phyloP scores from a whole-genome alignment of 2,888 invertebrate genomes.

The Folsomia manolachei region DNA sequence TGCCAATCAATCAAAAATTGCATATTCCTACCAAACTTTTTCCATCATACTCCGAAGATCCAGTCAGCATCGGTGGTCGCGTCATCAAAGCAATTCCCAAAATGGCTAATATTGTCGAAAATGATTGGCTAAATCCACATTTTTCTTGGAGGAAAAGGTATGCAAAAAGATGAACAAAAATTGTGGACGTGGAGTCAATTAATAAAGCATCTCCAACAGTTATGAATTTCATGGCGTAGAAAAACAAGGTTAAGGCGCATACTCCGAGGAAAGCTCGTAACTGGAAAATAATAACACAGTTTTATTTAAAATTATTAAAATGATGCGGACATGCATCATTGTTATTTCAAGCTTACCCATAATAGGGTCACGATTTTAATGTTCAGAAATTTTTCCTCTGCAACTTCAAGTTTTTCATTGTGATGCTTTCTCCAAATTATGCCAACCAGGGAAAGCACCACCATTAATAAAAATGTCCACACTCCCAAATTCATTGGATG shows the following conservation, averaged over 20 bases:
- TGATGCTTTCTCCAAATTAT: background rate
- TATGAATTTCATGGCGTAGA: constrained; percentile 26
- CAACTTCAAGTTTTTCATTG: background rate
- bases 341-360: background rate
- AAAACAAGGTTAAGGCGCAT: constrained; percentile 24
- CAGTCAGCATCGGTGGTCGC: background rate
- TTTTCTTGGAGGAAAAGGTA: constrained; percentile 24
- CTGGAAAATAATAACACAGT: constrained; percentile 17
- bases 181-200: constrained; percentile 30
- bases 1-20: too few species aligned
- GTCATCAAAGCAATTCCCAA: background rate
- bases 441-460: background rate
- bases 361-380: background rate
- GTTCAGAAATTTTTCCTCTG: background rate
- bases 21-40: background rate
- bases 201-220: constrained; percentile 33
- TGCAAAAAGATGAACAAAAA: constrained; percentile 33
- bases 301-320: background rate
- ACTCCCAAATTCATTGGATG: constrained; percentile 35
- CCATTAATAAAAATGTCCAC: constrained; percentile 23
- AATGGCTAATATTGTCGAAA: constrained; percentile 15
- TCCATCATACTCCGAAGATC: background rate
- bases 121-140: background rate
- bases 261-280: constrained; percentile 26
- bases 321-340: background rate